Percentiles rank a stretch among this genome's conserved stretches.
phyloP scores from a whole-genome alignment of 2,113 vertebrate species.

The Taxidea taxus region DNA sequence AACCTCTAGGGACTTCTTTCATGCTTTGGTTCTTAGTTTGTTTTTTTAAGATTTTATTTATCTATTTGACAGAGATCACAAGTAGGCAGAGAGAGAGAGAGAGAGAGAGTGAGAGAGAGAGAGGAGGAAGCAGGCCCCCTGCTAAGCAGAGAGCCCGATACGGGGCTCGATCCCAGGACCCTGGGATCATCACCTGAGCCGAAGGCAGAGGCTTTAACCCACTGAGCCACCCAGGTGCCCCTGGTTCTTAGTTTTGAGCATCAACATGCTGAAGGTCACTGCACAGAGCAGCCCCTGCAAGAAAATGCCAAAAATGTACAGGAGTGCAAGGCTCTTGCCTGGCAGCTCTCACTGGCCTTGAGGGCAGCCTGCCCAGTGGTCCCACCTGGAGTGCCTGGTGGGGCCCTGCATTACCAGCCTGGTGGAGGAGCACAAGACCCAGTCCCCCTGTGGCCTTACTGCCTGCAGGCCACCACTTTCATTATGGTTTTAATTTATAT shows the following conservation, averaged over 20 bases:
- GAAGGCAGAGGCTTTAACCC: no score
- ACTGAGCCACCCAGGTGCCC: no score
- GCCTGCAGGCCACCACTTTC: not conserved
- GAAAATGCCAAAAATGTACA: not conserved
- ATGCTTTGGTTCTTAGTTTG: slow-evolving; percentile 98
- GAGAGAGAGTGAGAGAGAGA: no score
- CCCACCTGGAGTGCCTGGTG: not conserved
- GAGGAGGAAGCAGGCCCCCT: no score
- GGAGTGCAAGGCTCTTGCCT: not conserved
- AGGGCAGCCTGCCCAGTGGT: not conserved
- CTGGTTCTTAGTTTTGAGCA: slow-evolving; percentile 96
- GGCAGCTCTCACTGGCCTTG: not conserved
- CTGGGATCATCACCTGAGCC: no score
- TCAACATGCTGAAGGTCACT: not conserved
- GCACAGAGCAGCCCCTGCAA: not conserved
- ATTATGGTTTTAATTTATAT: not conserved
- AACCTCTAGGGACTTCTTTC: slow-evolving; percentile 98
- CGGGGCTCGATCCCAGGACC: no score
- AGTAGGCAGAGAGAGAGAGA: no score
- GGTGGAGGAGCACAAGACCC: not conserved
- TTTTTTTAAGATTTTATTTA: no score
- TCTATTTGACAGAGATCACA: no score
- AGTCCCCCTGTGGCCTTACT: not conserved
- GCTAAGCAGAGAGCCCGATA: no score
- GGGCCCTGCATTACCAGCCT: not conserved